A percentile compares a stretch with the other conserved stretches of the same genome.
phyloP scores from a whole-genome alignment of 2,888 invertebrate genomes.

The Apoda limacodes region DNA sequence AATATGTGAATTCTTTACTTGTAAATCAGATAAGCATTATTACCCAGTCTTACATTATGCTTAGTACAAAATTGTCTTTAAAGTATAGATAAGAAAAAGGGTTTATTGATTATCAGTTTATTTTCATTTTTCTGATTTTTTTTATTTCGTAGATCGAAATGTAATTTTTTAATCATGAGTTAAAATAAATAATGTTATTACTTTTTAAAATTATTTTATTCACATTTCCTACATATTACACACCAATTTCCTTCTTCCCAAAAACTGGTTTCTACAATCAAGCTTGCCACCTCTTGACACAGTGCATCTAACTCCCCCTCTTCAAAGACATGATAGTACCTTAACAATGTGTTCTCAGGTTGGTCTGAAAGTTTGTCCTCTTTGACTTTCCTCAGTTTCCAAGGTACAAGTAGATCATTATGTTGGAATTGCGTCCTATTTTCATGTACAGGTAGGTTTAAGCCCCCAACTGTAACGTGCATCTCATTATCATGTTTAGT shows the following conservation, averaged over 20 bases:
- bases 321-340: slow-evolving; percentile 95
- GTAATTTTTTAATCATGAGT: too few relatives aligned
- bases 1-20: too few relatives aligned
- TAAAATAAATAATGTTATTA: slow-evolving; percentile 8
- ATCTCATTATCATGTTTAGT: slow-evolving; percentile 19
- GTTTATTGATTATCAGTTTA: too few relatives aligned
- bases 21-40: too few relatives aligned
- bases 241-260: slow-evolving; percentile 99
- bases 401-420: slow-evolving; percentile 94
- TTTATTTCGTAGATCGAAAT: too few relatives aligned
- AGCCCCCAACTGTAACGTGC: slow-evolving; percentile 29
- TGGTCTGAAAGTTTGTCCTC: slow-evolving; percentile 37
- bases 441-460: slow-evolving; percentile 82
- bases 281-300: slow-evolving; percentile 61
- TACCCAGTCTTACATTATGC: too few relatives aligned
- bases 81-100: too few relatives aligned
- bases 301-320: slow-evolving; percentile 82
- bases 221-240: slow-evolving; percentile 77
- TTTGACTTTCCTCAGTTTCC: slow-evolving; percentile 76
- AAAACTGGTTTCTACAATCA: slow-evolving; percentile 76
- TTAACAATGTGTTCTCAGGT: slow-evolving; percentile 72
- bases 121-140: too few relatives aligned
- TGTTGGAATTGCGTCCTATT: slow-evolving; percentile 92
- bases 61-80: too few relatives aligned
- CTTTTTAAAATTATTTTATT: slow-evolving; percentile 15